These are phyloP conservation scores for Idaea straminata DNA, from an alignment of 2,888 invertebrate species.

Conservation along the genomic window DNA sequence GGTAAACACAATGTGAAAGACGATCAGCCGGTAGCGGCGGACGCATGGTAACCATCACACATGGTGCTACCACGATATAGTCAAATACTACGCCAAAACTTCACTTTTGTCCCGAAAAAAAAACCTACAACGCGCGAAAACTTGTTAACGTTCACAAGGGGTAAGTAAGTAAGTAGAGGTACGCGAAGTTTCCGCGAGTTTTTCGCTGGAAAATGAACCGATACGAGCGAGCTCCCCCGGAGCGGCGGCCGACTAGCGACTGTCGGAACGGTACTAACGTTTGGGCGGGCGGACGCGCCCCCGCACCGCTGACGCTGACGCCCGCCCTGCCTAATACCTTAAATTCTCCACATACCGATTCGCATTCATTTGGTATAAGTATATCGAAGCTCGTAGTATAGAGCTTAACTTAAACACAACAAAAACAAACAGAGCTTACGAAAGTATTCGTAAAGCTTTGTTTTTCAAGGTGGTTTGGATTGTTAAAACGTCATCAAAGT, in stretches of 20 bases:
- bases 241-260: slow-evolving; percentile 29
- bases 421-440: no score
- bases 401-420: no score
- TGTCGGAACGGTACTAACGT: slow-evolving; percentile 38
- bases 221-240: slow-evolving; percentile 35
- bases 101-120: slow-evolving; percentile 23
- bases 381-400: no score
- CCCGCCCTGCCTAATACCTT: slow-evolving; percentile 54
- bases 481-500: no score
- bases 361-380: slow-evolving; percentile 30
- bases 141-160: slow-evolving; percentile 20
- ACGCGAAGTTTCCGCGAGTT: slow-evolving; percentile 20
- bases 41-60: slow-evolving; percentile 54
- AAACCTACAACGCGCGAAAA: slow-evolving; percentile 16
- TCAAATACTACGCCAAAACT: slow-evolving; percentile 21
- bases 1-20: slow-evolving; percentile 40
- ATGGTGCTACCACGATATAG: slow-evolving; percentile 40
- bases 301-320: slow-evolving; percentile 36
- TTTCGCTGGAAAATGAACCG: slow-evolving; percentile 14
- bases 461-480: no score
- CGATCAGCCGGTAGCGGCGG: slow-evolving; percentile 59
- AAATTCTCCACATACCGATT: slow-evolving; percentile 52
- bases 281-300: slow-evolving; percentile 64
- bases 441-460: no score
- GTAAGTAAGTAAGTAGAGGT: slow-evolving; percentile 28